Percentiles rank a stretch among this genome's conserved stretches.
Evolutionary conservation across 1,140 invertebrate species (phyloP).

Genomic region (Cylas formicarius): DNA sequence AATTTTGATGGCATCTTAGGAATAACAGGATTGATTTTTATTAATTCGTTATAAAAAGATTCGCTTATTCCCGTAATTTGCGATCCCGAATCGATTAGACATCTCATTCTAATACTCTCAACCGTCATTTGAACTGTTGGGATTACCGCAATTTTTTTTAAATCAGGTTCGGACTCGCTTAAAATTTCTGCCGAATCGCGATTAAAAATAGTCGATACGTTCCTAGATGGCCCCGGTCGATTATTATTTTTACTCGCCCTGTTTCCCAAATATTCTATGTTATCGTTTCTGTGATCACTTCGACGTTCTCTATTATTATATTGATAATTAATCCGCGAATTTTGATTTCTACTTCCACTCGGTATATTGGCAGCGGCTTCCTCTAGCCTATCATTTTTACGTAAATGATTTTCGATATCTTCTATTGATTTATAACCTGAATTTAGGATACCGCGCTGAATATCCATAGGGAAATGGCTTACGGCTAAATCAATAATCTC

Average conservation of each 20-base stretch:
- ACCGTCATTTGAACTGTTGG: not conserved
- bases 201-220: constrained; percentile 8
- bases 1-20: constrained; percentile 16
- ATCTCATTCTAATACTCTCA: not conserved
- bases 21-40: constrained; percentile 9
- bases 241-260: no score
- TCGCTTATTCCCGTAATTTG: constrained; percentile 31
- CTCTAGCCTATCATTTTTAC: not conserved
- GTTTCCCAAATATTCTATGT: no score
- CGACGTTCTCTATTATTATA: no score
- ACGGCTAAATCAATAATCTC: constrained; percentile 2
- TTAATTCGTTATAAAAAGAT: constrained; percentile 16
- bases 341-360: no score
- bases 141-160: not conserved
- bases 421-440: not conserved
- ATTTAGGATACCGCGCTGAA: constrained; percentile 1
- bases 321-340: no score
- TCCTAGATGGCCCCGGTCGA: no score
- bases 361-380: no score
- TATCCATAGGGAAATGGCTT: constrained; percentile 7
- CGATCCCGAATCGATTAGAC: constrained; percentile 24
- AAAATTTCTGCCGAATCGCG: not conserved
- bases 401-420: constrained; percentile 2
- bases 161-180: not conserved
- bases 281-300: no score